These are phyloP conservation scores for Drosophila repleta DNA, from an alignment of 1,140 invertebrate species.

Conservation along the genomic window DNA sequence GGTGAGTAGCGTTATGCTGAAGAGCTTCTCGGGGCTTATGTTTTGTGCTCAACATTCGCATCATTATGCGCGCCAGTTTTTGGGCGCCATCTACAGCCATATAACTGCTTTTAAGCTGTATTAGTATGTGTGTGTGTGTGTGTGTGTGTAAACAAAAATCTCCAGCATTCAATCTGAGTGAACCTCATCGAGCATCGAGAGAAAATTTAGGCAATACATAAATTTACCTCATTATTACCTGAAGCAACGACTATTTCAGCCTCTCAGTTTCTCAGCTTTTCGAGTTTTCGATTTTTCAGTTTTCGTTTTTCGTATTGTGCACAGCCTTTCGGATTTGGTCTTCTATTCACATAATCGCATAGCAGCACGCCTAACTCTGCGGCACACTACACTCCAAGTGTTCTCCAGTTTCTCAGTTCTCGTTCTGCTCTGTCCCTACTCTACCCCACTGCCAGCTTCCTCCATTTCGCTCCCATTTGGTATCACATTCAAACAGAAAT, in stretches of 20 bases:
- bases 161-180: conserved; percentile 6
- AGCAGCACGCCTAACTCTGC: background rate
- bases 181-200: conserved; percentile 6
- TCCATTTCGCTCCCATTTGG: conserved; percentile 31
- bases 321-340: background rate
- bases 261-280: background rate
- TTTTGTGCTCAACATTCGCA: conserved; percentile 66
- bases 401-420: conserved; percentile 25
- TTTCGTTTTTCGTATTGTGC: background rate
- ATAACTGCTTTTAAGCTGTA: conserved; percentile 33
- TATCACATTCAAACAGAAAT: conserved; percentile 45
- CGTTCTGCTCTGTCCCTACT: conserved; percentile 2
- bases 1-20: conserved; percentile 41
- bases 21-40: conserved; percentile 38
- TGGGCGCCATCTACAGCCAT: conserved; percentile 60
- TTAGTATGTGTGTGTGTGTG: background rate
- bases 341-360: conserved; percentile 1
- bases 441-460: conserved; percentile 17
- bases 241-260: background rate
- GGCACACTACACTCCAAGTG: conserved; percentile 2
- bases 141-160: conserved; percentile 26
- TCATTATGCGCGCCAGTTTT: conserved; percentile 64
- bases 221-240: background rate
- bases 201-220: conserved; percentile 8
- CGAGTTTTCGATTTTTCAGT: background rate